These are phyloP conservation scores for Microhierax caerulescens DNA, from an alignment of 2,797 vertebrate species.

Conservation along the genomic window DNA sequence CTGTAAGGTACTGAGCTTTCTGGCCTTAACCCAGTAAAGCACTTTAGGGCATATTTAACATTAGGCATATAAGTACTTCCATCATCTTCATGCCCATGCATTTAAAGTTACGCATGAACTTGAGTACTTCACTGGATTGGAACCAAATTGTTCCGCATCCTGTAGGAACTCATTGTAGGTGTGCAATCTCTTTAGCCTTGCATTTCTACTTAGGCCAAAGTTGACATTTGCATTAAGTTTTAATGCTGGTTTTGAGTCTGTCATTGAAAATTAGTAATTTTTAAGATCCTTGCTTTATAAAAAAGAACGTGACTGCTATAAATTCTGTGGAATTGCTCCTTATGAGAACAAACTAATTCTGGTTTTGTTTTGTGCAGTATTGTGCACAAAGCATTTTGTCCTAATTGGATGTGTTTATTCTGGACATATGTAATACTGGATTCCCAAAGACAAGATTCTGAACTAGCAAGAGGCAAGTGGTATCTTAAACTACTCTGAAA, in stretches of 20 bases:
- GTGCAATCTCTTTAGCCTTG: background rate
- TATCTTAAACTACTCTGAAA: background rate
- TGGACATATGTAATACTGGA: background rate
- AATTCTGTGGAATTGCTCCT: background rate
- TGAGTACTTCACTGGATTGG: background rate
- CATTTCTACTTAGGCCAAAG: background rate
- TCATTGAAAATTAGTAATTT: background rate
- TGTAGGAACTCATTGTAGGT: background rate
- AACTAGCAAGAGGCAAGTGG: background rate
- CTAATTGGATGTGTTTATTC: background rate
- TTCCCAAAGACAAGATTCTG: background rate
- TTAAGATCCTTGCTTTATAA: background rate
- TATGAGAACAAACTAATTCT: background rate
- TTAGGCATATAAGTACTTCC: background rate
- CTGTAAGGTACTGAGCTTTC: background rate
- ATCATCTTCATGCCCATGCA: background rate
- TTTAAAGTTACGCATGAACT: background rate
- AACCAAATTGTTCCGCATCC: background rate
- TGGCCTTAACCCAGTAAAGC: constrained; percentile 28
- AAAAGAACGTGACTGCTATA: background rate
- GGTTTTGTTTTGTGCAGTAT: background rate
- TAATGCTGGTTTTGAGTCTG: background rate
- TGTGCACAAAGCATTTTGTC: background rate
- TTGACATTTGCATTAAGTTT: background rate
- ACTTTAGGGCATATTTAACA: constrained; percentile 19